Evolutionary conservation across 1,140 invertebrate genomes (phyloP), one percentile per base, ranked within the genome.

Genomic region (Gryon sp.): DNA sequence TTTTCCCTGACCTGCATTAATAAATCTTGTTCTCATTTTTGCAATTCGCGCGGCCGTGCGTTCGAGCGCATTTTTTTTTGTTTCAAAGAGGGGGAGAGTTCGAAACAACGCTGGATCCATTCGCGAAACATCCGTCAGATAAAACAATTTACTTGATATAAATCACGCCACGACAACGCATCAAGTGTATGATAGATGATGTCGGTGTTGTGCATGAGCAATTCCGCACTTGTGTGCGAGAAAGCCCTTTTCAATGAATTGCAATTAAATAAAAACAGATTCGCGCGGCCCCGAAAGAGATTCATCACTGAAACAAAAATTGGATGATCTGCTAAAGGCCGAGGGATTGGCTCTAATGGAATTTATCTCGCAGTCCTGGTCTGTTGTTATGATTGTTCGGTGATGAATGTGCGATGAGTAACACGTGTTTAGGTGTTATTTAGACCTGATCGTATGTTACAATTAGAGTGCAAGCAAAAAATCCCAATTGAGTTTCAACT

Each of bases 71-170:
- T 3, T 3, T 24, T 24, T 7, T 46, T 69, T 69, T n/a, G n/a
- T n/a, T 60, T 46, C 28, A 30, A 16, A 12, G 19, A 9, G 15
- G 14, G 11, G n/a, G n/a, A n/a, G n/a, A n/a, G n/a, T n/a, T n/a
- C 24, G 36, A 41, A 43, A 65, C n/a, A 32, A 14, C 24, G 36
- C 45, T 46, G 22, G 30, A 34, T 59, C 65, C 34, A 20, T 36
- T 59, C 52, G 43, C 32, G 41, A 36, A 59, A 52, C 65, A 60
- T 60, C 15, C 45, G 68, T 72, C 68, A 55, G 68, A 52, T 62
- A 62, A 72, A 72, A 72, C 68, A 72, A 72, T 72, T 72, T 72
- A 72, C 41, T 72, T 43, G 68, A 22, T 55, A 72, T 72, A 62
- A 72, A 72, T 72, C 68, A 72, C 48, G 38, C 43, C 11, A 55